Conservation (phyloP, 2,113 vertebrate species). For the Chamaetylas fuelleborni region DNA sequence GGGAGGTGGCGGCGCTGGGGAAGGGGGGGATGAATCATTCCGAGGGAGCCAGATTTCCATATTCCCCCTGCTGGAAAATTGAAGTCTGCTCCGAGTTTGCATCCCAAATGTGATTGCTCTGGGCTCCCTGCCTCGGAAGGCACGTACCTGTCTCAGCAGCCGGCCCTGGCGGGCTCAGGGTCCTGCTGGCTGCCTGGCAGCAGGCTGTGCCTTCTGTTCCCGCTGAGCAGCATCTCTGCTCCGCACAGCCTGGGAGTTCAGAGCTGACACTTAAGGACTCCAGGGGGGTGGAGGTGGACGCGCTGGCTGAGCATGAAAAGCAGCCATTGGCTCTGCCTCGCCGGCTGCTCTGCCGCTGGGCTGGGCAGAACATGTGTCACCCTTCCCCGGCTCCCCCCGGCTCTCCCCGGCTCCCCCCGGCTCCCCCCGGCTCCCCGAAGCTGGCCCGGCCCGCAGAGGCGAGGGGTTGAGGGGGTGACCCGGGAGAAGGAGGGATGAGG, state of each 20-base stretch:
- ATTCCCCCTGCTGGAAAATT: slow-evolving; percentile 25
- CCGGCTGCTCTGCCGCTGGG: slow-evolving; percentile 30
- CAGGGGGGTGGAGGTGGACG: neutral
- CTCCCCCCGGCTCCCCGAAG: neutral
- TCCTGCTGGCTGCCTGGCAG: slow-evolving; percentile 42
- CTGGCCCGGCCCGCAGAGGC: neutral
- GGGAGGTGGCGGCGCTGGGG: neutral
- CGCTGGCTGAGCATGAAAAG: neutral
- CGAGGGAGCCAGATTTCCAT: slow-evolving; percentile 3
- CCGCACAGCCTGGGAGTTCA: neutral
- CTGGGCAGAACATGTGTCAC: neutral
- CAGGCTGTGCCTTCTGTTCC: slow-evolving; percentile 49
- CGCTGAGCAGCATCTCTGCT: slow-evolving; percentile 38
- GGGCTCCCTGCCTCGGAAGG: slow-evolving; percentile 11
- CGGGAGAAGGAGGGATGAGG: rapidly evolving
- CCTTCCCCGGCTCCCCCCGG: neutral
- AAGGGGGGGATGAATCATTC: neutral
- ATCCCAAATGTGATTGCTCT: slow-evolving; percentile 18
- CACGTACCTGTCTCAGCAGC: slow-evolving; percentile 62
- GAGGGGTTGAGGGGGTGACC: neutral
- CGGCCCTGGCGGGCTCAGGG: slow-evolving; percentile 26
- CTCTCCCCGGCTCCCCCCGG: neutral
- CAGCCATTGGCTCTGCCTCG: slow-evolving; percentile 45
- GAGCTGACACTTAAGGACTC: slow-evolving; percentile 46
- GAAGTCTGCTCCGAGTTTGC: slow-evolving; percentile 23